Evolutionary conservation across 2,888 invertebrate species (phyloP).

Genomic region (Ectemnius continuus): DNA sequence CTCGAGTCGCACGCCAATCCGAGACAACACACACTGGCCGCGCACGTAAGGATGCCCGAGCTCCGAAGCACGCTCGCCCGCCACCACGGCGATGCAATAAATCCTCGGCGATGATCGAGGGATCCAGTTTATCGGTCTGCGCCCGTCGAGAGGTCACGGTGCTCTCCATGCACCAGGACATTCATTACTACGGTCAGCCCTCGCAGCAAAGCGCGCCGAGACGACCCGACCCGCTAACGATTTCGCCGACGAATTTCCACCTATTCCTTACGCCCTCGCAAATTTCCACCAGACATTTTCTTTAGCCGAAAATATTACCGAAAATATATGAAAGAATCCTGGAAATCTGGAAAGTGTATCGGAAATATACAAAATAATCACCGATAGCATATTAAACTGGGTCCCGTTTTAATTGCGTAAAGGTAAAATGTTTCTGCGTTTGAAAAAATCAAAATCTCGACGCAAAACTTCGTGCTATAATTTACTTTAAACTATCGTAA

Average conservation of each 20-base stretch:
- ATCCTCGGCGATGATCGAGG: constrained; percentile 58
- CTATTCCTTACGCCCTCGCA: constrained; percentile 21
- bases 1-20: constrained; percentile 8
- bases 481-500: too few relatives aligned
- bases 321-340: too few relatives aligned
- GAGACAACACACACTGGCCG: neutral
- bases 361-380: too few relatives aligned
- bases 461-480: too few relatives aligned
- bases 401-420: too few relatives aligned
- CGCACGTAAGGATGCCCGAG: constrained; percentile 8
- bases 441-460: too few relatives aligned
- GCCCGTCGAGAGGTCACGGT: constrained; percentile 49
- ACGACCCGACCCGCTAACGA: constrained; percentile 23
- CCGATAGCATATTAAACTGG: too few relatives aligned
- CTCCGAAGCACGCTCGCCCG: constrained; percentile 40
- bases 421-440: too few relatives aligned
- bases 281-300: neutral
- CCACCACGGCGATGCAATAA: constrained; percentile 54
- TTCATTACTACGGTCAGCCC: constrained; percentile 46
- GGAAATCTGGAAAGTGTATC: too few relatives aligned
- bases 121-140: constrained; percentile 56
- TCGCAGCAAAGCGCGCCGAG: constrained; percentile 37
- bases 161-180: constrained; percentile 48
- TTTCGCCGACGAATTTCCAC: constrained; percentile 40
- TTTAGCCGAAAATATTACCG: too few relatives aligned